Evolutionary conservation across 1,140 invertebrate species (phyloP).

Genomic region (Drosophila quadrilineata): DNA sequence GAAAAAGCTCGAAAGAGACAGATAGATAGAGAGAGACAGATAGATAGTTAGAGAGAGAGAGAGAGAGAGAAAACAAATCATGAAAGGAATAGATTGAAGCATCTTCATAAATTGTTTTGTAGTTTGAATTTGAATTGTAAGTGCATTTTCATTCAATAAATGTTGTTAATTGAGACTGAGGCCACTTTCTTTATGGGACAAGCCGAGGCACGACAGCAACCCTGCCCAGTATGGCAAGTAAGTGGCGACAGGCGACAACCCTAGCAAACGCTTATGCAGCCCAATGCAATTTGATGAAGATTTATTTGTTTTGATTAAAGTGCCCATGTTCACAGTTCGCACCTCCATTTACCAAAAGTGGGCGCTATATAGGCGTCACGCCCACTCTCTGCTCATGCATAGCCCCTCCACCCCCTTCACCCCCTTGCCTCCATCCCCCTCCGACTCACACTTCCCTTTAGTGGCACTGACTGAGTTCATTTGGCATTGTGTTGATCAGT

Average conservation of each 20-base stretch:
- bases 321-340: slow-evolving; percentile 72
- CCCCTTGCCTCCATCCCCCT: neutral
- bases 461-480: too few species aligned
- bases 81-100: too few species aligned
- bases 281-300: slow-evolving; percentile 60
- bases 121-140: slow-evolving; percentile 51
- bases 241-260: too few species aligned
- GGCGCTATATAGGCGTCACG: too few species aligned
- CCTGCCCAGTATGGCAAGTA: too few species aligned
- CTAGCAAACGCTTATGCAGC: slow-evolving; percentile 23
- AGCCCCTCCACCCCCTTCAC: neutral
- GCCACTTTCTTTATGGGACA: neutral
- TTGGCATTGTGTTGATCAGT: slow-evolving; percentile 12
- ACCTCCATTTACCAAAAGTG: slow-evolving; percentile 56
- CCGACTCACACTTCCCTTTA: neutral
- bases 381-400: neutral
- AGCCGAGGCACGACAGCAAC: neutral
- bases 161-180: slow-evolving; percentile 43
- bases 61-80: neutral
- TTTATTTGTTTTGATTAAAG: slow-evolving; percentile 76
- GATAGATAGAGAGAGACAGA: neutral
- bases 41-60: neutral
- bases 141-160: slow-evolving; percentile 62
- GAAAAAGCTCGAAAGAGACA: neutral
- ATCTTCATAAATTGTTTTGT: slow-evolving; percentile 56